A percentile compares a stretch with the other conserved stretches of the same genome.
Evolutionary conservation across 2,113 vertebrate species (phyloP).

Genomic region (Tympanuchus pallidicinctus): DNA sequence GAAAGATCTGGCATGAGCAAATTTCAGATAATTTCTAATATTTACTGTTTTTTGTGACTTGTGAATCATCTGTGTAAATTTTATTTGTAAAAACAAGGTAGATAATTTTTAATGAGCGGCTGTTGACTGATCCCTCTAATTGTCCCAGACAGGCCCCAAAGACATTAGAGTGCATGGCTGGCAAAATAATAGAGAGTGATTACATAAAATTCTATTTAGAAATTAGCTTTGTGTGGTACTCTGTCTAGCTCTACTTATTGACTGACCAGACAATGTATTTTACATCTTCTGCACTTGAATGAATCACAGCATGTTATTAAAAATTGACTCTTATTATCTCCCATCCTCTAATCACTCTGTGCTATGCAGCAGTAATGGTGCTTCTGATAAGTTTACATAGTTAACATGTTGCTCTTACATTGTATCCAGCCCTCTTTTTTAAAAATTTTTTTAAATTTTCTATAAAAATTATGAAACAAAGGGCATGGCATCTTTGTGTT

Average conservation of each 20-base stretch:
- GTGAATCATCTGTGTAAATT: conserved; percentile 11
- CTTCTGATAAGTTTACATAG: not conserved
- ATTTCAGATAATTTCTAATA: not conserved
- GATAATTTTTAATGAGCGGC: not conserved
- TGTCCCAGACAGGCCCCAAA: conserved; percentile 27
- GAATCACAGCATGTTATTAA: conserved; percentile 48
- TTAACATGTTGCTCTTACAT: not conserved
- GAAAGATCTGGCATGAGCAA: not conserved
- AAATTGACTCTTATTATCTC: not conserved
- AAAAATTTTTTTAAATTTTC: not conserved
- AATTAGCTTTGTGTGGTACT: conserved; percentile 42
- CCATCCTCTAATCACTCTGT: conserved; percentile 6
- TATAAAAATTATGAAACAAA: not conserved
- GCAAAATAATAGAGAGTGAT: conserved; percentile 49
- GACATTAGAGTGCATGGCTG: conserved; percentile 40
- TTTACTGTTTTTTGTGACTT: not conserved
- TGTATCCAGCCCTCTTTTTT: not conserved
- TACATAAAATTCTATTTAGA: conserved; percentile 55
- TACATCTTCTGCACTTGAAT: conserved; percentile 9
- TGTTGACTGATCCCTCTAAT: conserved; percentile 13
- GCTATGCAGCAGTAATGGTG: not conserved
- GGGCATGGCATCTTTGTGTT: not conserved
- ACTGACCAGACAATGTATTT: conserved; percentile 35
- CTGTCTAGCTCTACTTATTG: conserved; percentile 41
- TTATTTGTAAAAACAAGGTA: conserved; percentile 38